Evolutionary conservation across 2,797 vertebrate species (phyloP).

Genomic region (Etheostoma nigrum): DNA sequence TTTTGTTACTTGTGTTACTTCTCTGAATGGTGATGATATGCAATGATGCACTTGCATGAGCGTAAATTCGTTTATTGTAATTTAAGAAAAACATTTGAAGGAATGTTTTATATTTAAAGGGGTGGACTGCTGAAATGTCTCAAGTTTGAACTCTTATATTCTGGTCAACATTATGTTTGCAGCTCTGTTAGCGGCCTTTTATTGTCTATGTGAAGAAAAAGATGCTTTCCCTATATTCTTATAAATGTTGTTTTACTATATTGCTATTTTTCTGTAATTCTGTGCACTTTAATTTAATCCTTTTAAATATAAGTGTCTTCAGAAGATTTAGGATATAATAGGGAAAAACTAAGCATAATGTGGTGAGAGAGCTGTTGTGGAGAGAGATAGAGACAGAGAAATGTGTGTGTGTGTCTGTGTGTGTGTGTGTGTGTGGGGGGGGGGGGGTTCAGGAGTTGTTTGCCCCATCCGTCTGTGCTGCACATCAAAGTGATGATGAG

Average conservation of each 20-base stretch:
- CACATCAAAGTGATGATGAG: slow-evolving; percentile 73
- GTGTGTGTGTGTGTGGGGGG: background rate
- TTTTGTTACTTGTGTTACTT: slow-evolving; percentile 9
- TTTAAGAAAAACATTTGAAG: background rate
- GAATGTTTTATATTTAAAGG: slow-evolving; percentile 3
- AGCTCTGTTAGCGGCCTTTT: slow-evolving; percentile 1
- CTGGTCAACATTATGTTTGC: slow-evolving; percentile 2
- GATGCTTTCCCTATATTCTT: background rate
- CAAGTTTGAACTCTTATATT: slow-evolving; percentile 19
- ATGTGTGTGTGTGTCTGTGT: background rate
- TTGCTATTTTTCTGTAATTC: background rate
- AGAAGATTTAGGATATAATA: background rate
- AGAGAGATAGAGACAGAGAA: slow-evolving; percentile 2
- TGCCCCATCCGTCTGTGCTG: slow-evolving; percentile 42
- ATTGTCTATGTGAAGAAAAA: slow-evolving; percentile 9
- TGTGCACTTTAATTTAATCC: background rate
- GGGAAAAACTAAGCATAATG: background rate
- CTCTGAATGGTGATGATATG: slow-evolving; percentile 3
- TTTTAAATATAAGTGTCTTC: background rate
- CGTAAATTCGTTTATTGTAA: background rate
- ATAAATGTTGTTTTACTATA: background rate
- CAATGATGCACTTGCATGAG: background rate
- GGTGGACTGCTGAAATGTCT: slow-evolving; percentile 9
- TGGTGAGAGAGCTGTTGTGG: slow-evolving; percentile 7
- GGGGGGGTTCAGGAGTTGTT: slow-evolving; percentile 36